Evolutionary conservation across 2,113 vertebrate species (phyloP).

Genomic region (Cavia aperea): DNA sequence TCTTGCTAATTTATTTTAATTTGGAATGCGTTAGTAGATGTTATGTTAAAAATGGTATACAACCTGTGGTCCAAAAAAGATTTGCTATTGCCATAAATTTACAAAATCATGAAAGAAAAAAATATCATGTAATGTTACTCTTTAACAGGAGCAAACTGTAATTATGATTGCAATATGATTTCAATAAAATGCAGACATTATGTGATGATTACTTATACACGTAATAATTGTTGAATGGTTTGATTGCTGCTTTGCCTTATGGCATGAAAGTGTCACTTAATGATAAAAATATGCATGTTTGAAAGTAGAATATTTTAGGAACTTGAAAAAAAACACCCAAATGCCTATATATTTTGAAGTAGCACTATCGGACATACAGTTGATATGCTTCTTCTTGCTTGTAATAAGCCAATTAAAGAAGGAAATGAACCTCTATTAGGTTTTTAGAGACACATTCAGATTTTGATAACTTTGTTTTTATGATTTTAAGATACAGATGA

Average conservation of each 20-base stretch:
- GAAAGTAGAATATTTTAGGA: constrained; percentile 23
- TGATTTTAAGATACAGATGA: not conserved
- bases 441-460: not conserved
- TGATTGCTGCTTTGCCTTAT: not conserved
- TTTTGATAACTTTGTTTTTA: constrained; percentile 16
- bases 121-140: not conserved
- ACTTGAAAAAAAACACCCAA: constrained; percentile 3
- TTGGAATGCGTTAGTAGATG: not conserved
- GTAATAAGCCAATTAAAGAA: not conserved
- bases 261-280: constrained; percentile 30
- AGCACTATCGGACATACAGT: not conserved
- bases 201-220: constrained; percentile 1
- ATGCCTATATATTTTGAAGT: constrained; percentile 33
- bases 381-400: not conserved
- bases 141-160: not conserved
- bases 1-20: not conserved
- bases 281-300: not conserved
- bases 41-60: not conserved
- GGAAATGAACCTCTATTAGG: not conserved
- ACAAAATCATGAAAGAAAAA: not conserved
- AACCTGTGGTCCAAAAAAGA: not conserved
- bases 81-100: not conserved
- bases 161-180: not conserved
- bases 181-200: not conserved
- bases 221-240: constrained; percentile 26